A percentile compares a stretch with the other conserved stretches of the same genome.
phyloP scores from a whole-genome alignment of 2,797 vertebrate genomes.

The Phataginus tetradactyla region DNA sequence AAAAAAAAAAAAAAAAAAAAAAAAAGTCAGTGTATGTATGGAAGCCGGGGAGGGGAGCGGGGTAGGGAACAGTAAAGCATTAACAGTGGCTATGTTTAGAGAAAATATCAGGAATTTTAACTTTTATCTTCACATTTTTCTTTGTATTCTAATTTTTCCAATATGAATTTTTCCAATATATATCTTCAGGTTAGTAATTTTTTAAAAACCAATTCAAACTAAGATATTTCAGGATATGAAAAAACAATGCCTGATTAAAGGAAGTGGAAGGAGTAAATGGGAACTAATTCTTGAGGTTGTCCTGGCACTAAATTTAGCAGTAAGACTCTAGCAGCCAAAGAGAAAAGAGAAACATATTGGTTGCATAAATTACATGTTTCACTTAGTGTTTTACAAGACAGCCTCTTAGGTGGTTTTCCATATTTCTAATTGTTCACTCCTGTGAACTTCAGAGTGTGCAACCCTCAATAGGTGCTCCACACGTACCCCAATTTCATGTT shows the following conservation, averaged over 20 bases:
- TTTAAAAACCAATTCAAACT: constrained; percentile 33
- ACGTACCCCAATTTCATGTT: neutral
- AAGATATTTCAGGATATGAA: constrained; percentile 71
- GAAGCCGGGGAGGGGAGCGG: too few relatives aligned
- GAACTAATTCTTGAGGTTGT: constrained; percentile 53
- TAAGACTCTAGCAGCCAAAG: neutral
- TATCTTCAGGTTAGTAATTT: neutral
- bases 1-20: too few relatives aligned
- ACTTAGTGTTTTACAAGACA: neutral
- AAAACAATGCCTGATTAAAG: constrained; percentile 68
- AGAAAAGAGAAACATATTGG: neutral
- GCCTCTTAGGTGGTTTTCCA: neutral
- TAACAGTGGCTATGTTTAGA: neutral
- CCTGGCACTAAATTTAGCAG: constrained; percentile 65
- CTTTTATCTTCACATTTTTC: constrained; percentile 43
- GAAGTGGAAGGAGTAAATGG: constrained; percentile 59
- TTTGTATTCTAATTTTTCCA: constrained; percentile 37
- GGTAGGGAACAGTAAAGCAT: neutral
- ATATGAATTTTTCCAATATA: constrained; percentile 17
- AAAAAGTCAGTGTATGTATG: neutral
- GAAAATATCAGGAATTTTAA: neutral
- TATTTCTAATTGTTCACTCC: neutral
- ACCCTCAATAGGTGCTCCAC: neutral
- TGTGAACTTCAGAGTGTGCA: neutral
- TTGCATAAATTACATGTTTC: neutral